Percentiles rank a stretch among this genome's conserved stretches.
Evolutionary conservation across 1,140 invertebrate genomes (phyloP).

Genomic region (Lucilia sericata): DNA sequence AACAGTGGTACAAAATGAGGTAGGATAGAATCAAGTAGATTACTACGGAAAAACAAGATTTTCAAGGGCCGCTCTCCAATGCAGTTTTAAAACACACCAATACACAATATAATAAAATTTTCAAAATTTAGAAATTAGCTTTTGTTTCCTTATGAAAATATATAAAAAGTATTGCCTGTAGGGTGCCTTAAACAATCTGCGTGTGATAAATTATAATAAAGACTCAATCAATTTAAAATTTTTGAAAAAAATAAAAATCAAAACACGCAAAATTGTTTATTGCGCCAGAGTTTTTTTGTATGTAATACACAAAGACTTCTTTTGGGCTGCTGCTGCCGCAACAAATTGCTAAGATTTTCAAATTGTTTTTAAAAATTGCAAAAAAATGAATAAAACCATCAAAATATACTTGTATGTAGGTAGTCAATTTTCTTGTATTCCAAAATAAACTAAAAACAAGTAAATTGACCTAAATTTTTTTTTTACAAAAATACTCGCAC

Average conservation of each 20-base stretch:
- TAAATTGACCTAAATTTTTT: slow-evolving; percentile 35
- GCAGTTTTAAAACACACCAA: no score
- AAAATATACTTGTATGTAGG: neutral
- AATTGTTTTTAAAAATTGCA: neutral
- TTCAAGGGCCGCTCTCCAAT: no score
- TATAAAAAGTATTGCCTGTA: no score
- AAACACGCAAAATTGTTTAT: slow-evolving; percentile 33
- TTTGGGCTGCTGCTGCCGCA: neutral
- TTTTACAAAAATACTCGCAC: neutral
- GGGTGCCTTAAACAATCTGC: neutral
- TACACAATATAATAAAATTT: no score
- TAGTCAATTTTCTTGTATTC: slow-evolving; percentile 30
- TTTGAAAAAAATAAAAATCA: neutral
- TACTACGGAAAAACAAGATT: no score
- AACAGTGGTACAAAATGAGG: no score
- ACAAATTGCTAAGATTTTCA: neutral
- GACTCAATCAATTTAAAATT: slow-evolving; percentile 1
- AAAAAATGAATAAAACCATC: neutral
- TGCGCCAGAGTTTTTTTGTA: neutral
- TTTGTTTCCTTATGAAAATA: no score
- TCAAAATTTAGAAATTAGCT: no score
- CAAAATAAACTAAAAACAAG: slow-evolving; percentile 11
- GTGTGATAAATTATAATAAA: slow-evolving; percentile 33
- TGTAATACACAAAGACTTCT: neutral
- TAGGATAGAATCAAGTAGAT: no score